These are phyloP conservation scores for Chalcosyrphus nemorum DNA, from an alignment of 2,888 invertebrate species.

Conservation along the genomic window DNA sequence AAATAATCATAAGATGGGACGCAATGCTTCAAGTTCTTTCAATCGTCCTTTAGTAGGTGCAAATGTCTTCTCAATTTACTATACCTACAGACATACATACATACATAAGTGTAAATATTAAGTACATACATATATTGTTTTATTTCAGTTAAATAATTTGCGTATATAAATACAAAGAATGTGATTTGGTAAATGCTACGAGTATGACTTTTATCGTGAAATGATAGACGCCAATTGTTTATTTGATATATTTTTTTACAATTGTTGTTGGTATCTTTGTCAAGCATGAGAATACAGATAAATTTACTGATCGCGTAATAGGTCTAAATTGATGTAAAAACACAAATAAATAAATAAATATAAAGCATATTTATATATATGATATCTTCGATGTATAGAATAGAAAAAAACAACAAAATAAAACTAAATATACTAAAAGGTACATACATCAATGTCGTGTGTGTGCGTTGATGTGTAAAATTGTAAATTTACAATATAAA, in stretches of 20 bases:
- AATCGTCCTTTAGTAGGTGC: neutral
- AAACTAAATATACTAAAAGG: no score
- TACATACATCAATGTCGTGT: conserved; percentile 46
- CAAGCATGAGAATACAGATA: conserved; percentile 46
- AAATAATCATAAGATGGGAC: conserved; percentile 74
- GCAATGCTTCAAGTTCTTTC: conserved; percentile 2
- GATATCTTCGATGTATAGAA: conserved; percentile 63
- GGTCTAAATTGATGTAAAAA: conserved; percentile 64
- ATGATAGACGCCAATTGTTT: conserved; percentile 47
- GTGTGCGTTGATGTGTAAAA: conserved; percentile 21
- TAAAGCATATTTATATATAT: conserved; percentile 14
- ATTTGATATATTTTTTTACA: conserved; percentile 66
- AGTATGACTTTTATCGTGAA: conserved; percentile 44
- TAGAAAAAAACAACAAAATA: no score
- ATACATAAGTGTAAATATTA: conserved; percentile 31
- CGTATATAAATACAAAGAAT: conserved; percentile 30
- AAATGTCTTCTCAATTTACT: neutral
- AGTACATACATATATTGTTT: no score
- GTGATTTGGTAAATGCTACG: conserved; percentile 56
- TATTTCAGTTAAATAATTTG: conserved; percentile 25
- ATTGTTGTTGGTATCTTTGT: conserved; percentile 63
- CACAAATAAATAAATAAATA: neutral
- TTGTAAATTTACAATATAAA: conserved; percentile 43
- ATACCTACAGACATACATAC: no score
- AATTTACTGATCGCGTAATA: conserved; percentile 69